phyloP scores from a whole-genome alignment of 92 coral and sea anemone species.

The Anthopleura xanthogrammica region DNA sequence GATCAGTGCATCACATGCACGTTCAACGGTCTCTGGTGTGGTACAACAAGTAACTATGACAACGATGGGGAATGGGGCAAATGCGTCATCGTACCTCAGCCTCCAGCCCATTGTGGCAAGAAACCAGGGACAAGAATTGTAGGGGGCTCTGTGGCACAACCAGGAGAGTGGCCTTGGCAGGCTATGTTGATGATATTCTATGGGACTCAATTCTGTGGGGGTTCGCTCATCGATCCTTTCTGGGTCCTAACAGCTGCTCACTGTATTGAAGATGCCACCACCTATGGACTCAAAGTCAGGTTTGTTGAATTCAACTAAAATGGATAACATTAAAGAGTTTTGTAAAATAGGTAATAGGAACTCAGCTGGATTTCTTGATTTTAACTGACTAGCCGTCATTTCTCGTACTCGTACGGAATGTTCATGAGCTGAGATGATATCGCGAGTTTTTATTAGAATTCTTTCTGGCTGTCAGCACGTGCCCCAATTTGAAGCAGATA shows the following conservation, averaged over 20 bases:
- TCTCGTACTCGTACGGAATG: too few species aligned
- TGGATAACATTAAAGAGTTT: too few species aligned
- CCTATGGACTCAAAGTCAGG: slow-evolving; percentile 21
- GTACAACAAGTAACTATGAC: slow-evolving; percentile 14
- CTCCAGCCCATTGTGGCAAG: slow-evolving; percentile 8
- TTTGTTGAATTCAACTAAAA: neutral
- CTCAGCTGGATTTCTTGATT: too few species aligned
- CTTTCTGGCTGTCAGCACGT: too few species aligned
- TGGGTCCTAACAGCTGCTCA: slow-evolving; percentile 61
- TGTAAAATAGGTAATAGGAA: too few species aligned
- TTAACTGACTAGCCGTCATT: too few species aligned
- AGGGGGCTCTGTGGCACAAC: slow-evolving; percentile 46
- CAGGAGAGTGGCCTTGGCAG: slow-evolving; percentile 48
- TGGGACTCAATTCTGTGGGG: slow-evolving; percentile 43
- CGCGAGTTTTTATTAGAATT: too few species aligned
- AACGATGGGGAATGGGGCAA: slow-evolving; percentile 28
- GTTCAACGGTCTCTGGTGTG: slow-evolving; percentile 24
- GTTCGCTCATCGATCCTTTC: slow-evolving; percentile 39
- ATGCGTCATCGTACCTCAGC: slow-evolving; percentile 19
- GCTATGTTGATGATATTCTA: slow-evolving; percentile 40
- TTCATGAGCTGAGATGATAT: too few species aligned
- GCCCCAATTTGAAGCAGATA: too few species aligned
- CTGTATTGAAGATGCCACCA: slow-evolving; percentile 15
- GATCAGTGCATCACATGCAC: slow-evolving; percentile 18
- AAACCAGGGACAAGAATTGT: slow-evolving; percentile 41